Conservation (phyloP, 2,797 vertebrate genomes). For the Mormyrus proboscirostris region DNA sequence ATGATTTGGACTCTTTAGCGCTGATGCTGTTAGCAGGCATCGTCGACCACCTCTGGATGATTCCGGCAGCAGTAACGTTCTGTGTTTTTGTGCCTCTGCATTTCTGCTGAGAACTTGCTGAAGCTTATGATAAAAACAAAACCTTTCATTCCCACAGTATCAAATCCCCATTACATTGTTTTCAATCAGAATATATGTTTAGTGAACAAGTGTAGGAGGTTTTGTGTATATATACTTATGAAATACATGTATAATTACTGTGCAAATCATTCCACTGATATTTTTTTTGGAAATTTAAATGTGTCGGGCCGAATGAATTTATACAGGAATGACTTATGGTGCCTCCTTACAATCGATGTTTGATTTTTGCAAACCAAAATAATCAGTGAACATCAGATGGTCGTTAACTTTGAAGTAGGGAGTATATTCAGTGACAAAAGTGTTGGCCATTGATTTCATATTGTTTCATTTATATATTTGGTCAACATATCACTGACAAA, state of each 20-base stretch:
- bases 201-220: background rate
- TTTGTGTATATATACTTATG: background rate
- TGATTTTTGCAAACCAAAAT: background rate
- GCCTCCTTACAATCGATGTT: background rate
- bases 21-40: conserved; percentile 21
- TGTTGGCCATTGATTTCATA: background rate
- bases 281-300: background rate
- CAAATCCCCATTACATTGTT: background rate
- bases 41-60: background rate
- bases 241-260: background rate
- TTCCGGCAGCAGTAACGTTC: background rate
- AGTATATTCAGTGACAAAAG: background rate
- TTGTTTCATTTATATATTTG: background rate
- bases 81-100: background rate
- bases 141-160: background rate
- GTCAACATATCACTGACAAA: background rate
- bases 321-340: background rate
- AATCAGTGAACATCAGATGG: background rate
- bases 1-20: background rate
- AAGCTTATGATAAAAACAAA: background rate
- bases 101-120: background rate
- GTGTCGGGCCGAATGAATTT: background rate
- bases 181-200: background rate
- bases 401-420: background rate
- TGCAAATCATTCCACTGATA: background rate